These are phyloP conservation scores for Chloroceryle amazona DNA, from an alignment of 2,797 vertebrate species.

Conservation along the genomic window DNA sequence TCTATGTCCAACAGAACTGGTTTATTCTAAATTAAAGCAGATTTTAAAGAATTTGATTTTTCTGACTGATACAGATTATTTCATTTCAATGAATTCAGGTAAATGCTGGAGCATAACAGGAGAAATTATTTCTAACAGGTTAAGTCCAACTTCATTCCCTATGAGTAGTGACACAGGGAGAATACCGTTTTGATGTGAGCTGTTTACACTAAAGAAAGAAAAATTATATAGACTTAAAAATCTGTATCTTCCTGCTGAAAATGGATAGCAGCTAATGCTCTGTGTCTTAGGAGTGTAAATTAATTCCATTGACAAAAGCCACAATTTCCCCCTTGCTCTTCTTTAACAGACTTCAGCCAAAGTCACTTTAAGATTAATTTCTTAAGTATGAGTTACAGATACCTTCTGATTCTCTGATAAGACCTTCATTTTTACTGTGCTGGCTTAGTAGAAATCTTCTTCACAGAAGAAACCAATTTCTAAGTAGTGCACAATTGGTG, in stretches of 20 bases:
- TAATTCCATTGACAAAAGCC: background rate
- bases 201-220: background rate
- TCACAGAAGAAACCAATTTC: background rate
- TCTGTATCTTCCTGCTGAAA: background rate
- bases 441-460: background rate
- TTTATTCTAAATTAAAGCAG: background rate
- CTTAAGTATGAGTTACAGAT: background rate
- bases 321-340: background rate
- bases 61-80: background rate
- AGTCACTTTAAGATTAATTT: background rate
- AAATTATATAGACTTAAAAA: background rate
- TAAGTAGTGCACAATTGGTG: background rate
- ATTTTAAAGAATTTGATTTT: background rate
- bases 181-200: background rate
- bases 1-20: background rate
- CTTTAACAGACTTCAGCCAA: background rate
- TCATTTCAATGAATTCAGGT: background rate
- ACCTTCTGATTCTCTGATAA: background rate
- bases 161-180: background rate
- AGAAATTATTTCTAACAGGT: background rate
- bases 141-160: background rate
- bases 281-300: background rate
- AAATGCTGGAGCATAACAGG: background rate
- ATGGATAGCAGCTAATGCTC: background rate
- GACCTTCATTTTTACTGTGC: background rate